Conservation (phyloP, 2,888 invertebrate species). For the Calameuta filiformis region DNA sequence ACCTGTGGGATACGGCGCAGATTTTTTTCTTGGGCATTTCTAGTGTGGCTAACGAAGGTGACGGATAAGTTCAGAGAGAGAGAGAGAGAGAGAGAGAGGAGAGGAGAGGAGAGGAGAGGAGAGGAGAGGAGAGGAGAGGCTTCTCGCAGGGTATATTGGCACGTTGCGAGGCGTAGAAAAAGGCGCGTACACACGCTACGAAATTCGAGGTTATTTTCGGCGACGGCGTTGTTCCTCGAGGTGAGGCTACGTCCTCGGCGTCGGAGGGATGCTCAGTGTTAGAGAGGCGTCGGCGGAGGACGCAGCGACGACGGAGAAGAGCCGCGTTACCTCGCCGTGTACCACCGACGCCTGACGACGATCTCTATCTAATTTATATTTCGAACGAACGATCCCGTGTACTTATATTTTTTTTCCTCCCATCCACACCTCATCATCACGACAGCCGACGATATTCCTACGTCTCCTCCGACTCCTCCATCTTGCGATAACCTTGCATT, state of each 20-base stretch:
- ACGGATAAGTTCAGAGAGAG: too few relatives aligned
- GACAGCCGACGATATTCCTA: not conserved
- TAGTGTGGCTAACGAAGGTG: too few relatives aligned
- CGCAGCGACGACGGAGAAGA: slow-evolving; percentile 46
- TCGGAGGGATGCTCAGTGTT: slow-evolving; percentile 51
- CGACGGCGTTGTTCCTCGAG: slow-evolving; percentile 37
- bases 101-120: too few relatives aligned
- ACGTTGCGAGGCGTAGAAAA: not conserved
- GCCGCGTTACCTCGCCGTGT: slow-evolving; percentile 37
- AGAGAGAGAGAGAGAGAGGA: too few relatives aligned
- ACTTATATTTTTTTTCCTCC: slow-evolving; percentile 14
- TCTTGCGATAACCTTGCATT: not conserved
- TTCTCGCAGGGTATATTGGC: too few relatives aligned
- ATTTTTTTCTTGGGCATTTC: too few relatives aligned
- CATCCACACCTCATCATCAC: not conserved
- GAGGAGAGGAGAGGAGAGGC: too few relatives aligned
- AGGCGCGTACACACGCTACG: slow-evolving; percentile 32
- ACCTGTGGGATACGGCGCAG: too few relatives aligned
- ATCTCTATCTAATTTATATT: slow-evolving; percentile 29
- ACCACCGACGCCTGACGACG: slow-evolving; percentile 42
- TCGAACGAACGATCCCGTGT: slow-evolving; percentile 55
- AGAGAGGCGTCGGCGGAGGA: slow-evolving; percentile 60
- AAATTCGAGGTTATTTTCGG: slow-evolving; percentile 59
- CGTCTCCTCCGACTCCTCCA: not conserved
- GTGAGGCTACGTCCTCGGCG: slow-evolving; percentile 34